A percentile compares a stretch with the other conserved stretches of the same genome.
phyloP scores from a whole-genome alignment of 1,140 invertebrate genomes.

The Microplitis demolitor region DNA sequence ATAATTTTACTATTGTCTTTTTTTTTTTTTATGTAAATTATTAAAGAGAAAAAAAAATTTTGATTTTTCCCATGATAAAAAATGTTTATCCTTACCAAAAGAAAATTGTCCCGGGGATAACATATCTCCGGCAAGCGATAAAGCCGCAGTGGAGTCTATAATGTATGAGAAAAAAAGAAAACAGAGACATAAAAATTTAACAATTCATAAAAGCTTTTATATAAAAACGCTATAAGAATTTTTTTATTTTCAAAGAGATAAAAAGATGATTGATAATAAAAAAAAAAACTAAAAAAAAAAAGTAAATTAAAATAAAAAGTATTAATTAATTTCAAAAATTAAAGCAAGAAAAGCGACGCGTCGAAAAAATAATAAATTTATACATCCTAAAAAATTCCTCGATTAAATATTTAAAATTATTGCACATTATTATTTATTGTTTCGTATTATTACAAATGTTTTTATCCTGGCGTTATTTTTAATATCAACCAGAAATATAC shows the following conservation, averaged over 20 bases:
- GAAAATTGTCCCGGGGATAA: slow-evolving; percentile 32
- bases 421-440: too few species aligned
- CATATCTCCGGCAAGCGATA: slow-evolving; percentile 29
- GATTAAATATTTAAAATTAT: too few species aligned
- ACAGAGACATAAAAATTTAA: slow-evolving; percentile 26
- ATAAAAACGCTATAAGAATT: not conserved
- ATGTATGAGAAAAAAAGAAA: slow-evolving; percentile 28
- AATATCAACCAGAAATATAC: not conserved
- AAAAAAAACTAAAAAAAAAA: not conserved
- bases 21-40: not conserved
- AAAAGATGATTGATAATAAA: not conserved
- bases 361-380: not conserved
- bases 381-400: not conserved
- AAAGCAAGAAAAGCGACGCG: not conserved
- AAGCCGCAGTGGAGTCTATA: slow-evolving; percentile 29
- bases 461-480: not conserved
- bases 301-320: too few species aligned
- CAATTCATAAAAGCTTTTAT: slow-evolving; percentile 6
- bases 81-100: slow-evolving; percentile 32
- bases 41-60: slow-evolving; percentile 14
- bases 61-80: slow-evolving; percentile 24
- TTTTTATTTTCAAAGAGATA: not conserved
- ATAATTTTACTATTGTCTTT: not conserved
- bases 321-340: not conserved
- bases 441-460: not conserved